Conservation (phyloP, 2,113 vertebrate species). For the Alexandromys fortis region DNA sequence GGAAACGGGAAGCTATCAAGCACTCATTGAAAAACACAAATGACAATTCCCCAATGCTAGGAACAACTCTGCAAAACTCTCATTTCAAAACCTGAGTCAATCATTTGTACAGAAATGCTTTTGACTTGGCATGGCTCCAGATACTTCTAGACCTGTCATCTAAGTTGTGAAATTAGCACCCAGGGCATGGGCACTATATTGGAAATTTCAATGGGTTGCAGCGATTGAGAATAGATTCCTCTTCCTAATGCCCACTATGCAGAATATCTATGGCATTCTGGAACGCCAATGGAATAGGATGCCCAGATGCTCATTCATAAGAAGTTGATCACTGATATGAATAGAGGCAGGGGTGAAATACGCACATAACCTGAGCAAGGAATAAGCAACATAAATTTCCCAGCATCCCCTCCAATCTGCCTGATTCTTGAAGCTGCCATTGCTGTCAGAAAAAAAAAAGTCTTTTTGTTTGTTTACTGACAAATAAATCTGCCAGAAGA, state of each 20-base stretch:
- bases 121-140: background rate
- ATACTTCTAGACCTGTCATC: background rate
- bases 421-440: background rate
- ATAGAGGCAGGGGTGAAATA: background rate
- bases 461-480: constrained; percentile 64
- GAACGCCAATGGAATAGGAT: background rate
- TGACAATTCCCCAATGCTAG: background rate
- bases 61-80: background rate
- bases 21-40: background rate
- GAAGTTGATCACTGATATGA: background rate
- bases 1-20: background rate
- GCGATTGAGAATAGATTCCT: background rate
- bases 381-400: background rate
- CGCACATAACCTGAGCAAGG: background rate
- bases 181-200: background rate
- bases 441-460: background rate
- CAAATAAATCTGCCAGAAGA: constrained; percentile 56
- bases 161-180: background rate
- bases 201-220: background rate
- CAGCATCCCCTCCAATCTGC: background rate
- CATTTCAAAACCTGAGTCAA: background rate
- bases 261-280: background rate
- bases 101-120: background rate
- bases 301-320: background rate
- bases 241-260: background rate